These are phyloP conservation scores for Peromyscus eremicus DNA, from an alignment of 2,797 vertebrate species.

Conservation along the genomic window DNA sequence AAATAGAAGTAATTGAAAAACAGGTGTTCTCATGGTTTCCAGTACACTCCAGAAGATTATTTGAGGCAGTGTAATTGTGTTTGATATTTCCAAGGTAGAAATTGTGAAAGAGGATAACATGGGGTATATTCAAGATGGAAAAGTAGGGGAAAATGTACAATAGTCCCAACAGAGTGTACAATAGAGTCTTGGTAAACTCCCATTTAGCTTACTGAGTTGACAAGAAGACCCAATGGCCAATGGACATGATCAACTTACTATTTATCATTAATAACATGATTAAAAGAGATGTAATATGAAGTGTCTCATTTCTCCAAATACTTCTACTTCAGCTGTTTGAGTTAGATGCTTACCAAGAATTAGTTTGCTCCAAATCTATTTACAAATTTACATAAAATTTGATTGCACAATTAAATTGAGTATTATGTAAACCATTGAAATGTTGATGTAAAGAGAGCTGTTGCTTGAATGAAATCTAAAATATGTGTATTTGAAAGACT, in stretches of 20 bases:
- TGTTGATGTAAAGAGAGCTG: constrained; percentile 37
- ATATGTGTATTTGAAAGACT: constrained; percentile 45
- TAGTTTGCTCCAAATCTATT: constrained; percentile 68
- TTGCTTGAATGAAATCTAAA: constrained; percentile 53
- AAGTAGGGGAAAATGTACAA: background rate
- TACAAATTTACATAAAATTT: constrained; percentile 63
- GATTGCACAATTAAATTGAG: constrained; percentile 65
- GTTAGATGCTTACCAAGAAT: constrained; percentile 33
- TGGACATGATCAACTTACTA: background rate
- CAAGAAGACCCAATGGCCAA: background rate
- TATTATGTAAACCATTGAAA: constrained; percentile 66
- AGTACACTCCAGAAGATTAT: constrained; percentile 19
- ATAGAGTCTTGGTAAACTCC: constrained; percentile 3
- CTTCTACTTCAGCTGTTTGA: constrained; percentile 29
- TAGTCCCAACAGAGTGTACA: background rate
- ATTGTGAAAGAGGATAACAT: constrained; percentile 64
- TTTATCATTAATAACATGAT: background rate
- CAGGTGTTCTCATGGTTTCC: background rate
- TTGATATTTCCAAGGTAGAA: constrained; percentile 18
- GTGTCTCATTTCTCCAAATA: background rate
- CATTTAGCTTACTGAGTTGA: background rate
- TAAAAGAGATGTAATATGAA: background rate
- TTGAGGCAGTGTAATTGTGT: background rate
- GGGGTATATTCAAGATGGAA: constrained; percentile 54
- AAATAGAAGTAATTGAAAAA: constrained; percentile 42